Evolutionary conservation across 1,140 invertebrate genomes (phyloP).

Genomic region (Plutomurus gul): DNA sequence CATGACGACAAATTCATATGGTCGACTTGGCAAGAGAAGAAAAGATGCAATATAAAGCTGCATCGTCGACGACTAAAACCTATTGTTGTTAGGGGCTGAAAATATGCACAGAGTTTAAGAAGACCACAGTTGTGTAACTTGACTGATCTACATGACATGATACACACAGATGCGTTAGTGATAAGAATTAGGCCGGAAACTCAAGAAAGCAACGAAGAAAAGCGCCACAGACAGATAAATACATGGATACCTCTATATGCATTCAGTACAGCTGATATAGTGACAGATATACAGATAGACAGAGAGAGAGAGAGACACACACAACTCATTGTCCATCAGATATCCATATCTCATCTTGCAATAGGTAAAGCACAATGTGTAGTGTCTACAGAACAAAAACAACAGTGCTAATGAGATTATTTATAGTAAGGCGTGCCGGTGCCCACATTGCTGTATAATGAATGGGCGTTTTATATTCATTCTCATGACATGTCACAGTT

Average conservation of each 20-base stretch:
- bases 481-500: conserved; percentile 34
- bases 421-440: conserved; percentile 48
- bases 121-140: too few relatives aligned
- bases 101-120: too few relatives aligned
- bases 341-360: not conserved
- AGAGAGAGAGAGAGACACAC: not conserved
- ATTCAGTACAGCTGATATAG: not conserved
- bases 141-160: conserved; percentile 41
- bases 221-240: not conserved
- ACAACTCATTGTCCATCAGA: not conserved
- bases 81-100: not conserved
- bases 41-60: not conserved
- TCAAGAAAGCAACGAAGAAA: conserved; percentile 8
- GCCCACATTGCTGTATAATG: conserved; percentile 45
- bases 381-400: conserved; percentile 28
- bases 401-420: conserved; percentile 53
- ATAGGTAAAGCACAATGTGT: conserved; percentile 13
- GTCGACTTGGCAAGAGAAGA: conserved; percentile 35
- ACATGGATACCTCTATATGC: not conserved
- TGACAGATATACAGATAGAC: not conserved
- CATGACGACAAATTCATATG: conserved; percentile 34
- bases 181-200: conserved; percentile 44
- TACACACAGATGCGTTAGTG: conserved; percentile 31
- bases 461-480: conserved; percentile 47
- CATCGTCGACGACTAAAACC: too few relatives aligned